phyloP scores from a whole-genome alignment of 2,797 vertebrate genomes.

The Cetoscarus ocellatus region DNA sequence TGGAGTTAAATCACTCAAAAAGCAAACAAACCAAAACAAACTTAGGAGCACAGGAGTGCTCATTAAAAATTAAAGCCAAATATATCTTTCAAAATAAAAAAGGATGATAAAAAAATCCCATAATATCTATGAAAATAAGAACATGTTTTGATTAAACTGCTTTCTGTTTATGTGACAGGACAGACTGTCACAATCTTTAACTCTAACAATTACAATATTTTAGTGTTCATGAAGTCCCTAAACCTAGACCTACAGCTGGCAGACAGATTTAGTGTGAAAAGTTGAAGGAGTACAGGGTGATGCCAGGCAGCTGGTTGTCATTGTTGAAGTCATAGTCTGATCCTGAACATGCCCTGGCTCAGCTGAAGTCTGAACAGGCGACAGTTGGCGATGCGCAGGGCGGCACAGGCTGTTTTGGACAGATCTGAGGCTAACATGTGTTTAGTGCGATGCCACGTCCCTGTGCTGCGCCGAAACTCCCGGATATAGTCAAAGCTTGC shows the following conservation, averaged over 20 bases:
- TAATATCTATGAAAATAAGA: slow-evolving; percentile 20
- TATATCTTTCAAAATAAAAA: slow-evolving; percentile 16
- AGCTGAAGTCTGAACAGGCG: slow-evolving; percentile 96
- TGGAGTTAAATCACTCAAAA: slow-evolving; percentile 9
- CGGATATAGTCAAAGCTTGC: slow-evolving; percentile 96
- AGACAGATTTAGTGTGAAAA: slow-evolving; percentile 42
- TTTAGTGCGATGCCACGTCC: slow-evolving; percentile 95
- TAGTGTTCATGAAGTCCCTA: slow-evolving; percentile 16
- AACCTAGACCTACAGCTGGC: slow-evolving; percentile 27
- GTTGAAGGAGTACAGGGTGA: slow-evolving; percentile 5
- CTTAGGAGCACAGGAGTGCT: slow-evolving; percentile 12
- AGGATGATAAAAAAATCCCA: neutral
- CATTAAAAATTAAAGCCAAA: slow-evolving; percentile 10
- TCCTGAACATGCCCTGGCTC: slow-evolving; percentile 93
- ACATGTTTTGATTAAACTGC: slow-evolving; percentile 3
- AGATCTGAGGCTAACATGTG: slow-evolving; percentile 91
- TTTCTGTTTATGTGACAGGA: slow-evolving; percentile 13
- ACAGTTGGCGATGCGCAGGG: slow-evolving; percentile 96
- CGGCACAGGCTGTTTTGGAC: slow-evolving; percentile 91
- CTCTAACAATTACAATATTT: neutral
- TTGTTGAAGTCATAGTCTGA: slow-evolving; percentile 85
- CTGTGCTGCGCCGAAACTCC: slow-evolving; percentile 95
- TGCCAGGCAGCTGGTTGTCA: neutral
- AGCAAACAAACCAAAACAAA: slow-evolving; percentile 28
- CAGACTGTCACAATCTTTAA: slow-evolving; percentile 1